A percentile compares a stretch with the other conserved stretches of the same genome.
Evolutionary conservation across 2,113 vertebrate genomes (phyloP).

Genomic region (Calcarius ornatus): DNA sequence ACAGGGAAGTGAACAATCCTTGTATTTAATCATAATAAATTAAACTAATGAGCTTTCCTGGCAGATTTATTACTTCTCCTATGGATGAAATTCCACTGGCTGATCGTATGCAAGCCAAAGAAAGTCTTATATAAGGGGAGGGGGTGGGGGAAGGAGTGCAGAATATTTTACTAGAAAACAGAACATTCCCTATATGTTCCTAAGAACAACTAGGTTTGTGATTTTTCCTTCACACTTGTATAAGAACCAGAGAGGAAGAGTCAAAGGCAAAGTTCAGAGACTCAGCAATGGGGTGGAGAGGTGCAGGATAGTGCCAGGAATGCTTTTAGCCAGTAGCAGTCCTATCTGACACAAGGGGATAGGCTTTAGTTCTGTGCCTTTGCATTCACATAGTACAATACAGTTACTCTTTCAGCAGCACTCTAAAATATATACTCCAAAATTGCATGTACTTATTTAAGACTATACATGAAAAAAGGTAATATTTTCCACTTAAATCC

Average conservation of each 20-base stretch:
- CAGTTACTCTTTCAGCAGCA: neutral
- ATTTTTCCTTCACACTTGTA: neutral
- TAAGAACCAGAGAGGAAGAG: neutral
- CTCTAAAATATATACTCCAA: neutral
- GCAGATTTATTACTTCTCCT: slow-evolving; percentile 10
- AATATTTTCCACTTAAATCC: neutral
- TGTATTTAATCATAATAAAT: slow-evolving; percentile 57
- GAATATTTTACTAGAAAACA: neutral
- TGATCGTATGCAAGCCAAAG: neutral
- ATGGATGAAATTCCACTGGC: neutral
- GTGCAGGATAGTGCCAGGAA: neutral
- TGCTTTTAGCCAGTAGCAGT: neutral
- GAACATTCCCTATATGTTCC: neutral
- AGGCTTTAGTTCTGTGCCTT: neutral
- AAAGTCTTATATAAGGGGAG: neutral
- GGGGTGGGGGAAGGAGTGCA: no score
- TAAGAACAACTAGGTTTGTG: neutral
- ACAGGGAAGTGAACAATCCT: slow-evolving; percentile 4
- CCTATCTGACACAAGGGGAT: neutral
- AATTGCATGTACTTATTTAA: neutral
- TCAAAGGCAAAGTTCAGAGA: neutral
- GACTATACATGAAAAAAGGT: neutral
- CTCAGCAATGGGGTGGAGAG: neutral
- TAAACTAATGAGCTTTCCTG: slow-evolving; percentile 43
- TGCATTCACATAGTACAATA: neutral